Percentiles rank a stretch among this genome's conserved stretches.
phyloP scores from a whole-genome alignment of 2,113 vertebrate genomes.

The Pogonocichla stellata region DNA sequence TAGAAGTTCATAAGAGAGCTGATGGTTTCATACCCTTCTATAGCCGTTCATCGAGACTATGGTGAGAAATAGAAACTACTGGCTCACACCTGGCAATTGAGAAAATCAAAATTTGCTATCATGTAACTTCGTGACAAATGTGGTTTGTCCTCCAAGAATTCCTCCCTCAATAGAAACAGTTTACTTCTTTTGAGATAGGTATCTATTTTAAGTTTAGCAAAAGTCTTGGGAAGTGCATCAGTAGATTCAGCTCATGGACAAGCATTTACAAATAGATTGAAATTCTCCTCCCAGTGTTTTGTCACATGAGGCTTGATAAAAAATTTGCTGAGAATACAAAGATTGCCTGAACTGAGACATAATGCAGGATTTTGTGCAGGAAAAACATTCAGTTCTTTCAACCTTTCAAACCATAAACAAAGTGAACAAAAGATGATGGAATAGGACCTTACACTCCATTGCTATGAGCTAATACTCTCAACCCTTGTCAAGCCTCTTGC shows the following conservation, averaged over 20 bases:
- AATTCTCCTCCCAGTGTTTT: not conserved
- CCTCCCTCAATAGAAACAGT: not conserved
- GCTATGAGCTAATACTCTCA: not conserved
- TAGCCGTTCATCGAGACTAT: fast-evolving
- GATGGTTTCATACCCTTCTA: not conserved
- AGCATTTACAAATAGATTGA: not conserved
- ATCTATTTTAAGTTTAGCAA: not conserved
- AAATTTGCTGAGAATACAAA: not conserved
- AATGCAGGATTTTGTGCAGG: not conserved
- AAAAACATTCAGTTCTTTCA: not conserved
- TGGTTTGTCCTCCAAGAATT: not conserved
- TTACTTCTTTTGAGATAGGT: not conserved
- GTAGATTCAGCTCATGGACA: not conserved
- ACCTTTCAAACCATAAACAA: not conserved
- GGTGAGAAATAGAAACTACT: not conserved
- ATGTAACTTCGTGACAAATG: not conserved
- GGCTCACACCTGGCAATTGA: not conserved
- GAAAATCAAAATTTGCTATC: not conserved
- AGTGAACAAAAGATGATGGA: not conserved
- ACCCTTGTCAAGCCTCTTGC: not conserved
- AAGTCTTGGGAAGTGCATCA: not conserved
- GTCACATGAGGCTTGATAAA: not conserved
- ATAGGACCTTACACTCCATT: not conserved
- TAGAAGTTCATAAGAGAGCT: not conserved
- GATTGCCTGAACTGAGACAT: not conserved